A percentile compares a stretch with the other conserved stretches of the same genome.
Conservation (phyloP, 2,888 invertebrate species). For the Megalurothrips usitatus region DNA sequence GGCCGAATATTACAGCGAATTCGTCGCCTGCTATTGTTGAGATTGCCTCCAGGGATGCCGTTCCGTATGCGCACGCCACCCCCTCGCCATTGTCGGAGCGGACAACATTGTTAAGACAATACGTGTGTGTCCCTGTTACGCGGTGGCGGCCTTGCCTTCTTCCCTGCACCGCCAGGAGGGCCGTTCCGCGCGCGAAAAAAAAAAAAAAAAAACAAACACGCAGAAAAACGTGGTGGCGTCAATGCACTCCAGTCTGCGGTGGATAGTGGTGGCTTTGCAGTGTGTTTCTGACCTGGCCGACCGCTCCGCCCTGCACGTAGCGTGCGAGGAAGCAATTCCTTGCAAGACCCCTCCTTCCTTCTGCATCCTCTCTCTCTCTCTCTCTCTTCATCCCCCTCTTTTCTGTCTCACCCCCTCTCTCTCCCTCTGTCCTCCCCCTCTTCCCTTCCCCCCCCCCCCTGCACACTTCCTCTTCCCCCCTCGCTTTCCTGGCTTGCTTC, state of each 20-base stretch:
- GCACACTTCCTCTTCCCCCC: neutral
- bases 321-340: conserved; percentile 20
- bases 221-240: no score
- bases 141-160: no score
- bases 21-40: neutral
- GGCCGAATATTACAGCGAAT: conserved; percentile 5
- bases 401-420: neutral
- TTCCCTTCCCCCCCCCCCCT: neutral
- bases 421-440: neutral
- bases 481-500: neutral
- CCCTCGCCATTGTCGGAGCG: neutral
- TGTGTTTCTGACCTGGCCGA: neutral
- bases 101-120: neutral
- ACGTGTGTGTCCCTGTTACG: neutral
- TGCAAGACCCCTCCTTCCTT: neutral
- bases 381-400: neutral
- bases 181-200: neutral
- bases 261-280: no score
- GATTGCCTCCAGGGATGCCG: neutral
- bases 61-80: neutral
- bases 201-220: neutral
- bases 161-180: neutral
- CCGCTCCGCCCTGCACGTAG: neutral
- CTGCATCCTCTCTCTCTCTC: neutral
- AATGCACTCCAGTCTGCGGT: no score